Evolutionary conservation across 2,113 vertebrate species (phyloP).

Genomic region (Protobothrops flavoviridis): DNA sequence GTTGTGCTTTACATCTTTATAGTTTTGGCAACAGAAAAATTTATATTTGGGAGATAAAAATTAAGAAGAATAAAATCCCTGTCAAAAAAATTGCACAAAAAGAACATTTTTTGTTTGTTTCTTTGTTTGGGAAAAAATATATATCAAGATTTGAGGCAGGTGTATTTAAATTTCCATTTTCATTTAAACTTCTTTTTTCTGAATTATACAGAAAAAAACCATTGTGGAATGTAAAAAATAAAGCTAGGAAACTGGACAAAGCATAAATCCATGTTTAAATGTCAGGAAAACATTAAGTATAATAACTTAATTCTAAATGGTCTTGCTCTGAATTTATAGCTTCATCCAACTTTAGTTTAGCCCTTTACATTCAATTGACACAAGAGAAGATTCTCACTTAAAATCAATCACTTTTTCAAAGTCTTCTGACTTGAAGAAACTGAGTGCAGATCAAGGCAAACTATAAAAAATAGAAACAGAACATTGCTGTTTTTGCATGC

Average conservation of each 20-base stretch:
- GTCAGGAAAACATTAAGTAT: background rate
- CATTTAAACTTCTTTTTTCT: slow-evolving; percentile 16
- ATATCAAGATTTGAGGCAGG: background rate
- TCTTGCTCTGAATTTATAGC: background rate
- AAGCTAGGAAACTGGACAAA: background rate
- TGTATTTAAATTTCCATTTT: background rate
- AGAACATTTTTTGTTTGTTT: background rate
- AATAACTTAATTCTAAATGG: background rate
- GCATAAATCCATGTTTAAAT: background rate
- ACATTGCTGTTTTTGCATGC: background rate
- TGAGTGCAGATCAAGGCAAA: background rate
- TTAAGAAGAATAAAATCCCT: background rate
- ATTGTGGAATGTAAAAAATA: background rate
- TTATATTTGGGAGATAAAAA: background rate
- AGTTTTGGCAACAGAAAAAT: background rate
- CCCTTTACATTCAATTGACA: background rate
- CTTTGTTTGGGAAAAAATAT: too few species aligned
- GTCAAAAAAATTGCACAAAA: background rate
- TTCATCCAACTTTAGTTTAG: background rate
- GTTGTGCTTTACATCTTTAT: background rate
- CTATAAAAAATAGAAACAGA: background rate
- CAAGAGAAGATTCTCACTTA: background rate
- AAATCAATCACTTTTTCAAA: background rate
- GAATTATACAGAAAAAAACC: background rate
- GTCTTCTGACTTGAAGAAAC: background rate